Base-by-base conservation (phyloP, 2,113 vertebrate genomes). In the Percopsis transmontana region DNA sequence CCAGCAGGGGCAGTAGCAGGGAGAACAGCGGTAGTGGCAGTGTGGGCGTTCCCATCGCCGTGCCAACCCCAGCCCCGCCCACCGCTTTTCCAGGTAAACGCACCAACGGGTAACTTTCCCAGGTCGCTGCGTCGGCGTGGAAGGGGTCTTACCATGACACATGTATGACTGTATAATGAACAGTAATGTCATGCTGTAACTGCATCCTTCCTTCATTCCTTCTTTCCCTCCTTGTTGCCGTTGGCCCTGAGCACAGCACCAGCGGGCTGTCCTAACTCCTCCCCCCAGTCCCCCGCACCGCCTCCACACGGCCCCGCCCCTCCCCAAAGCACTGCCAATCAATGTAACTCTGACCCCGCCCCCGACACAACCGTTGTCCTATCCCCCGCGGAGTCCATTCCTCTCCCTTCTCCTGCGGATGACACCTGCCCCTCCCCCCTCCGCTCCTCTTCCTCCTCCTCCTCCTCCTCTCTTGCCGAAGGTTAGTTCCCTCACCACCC, bases 21-120 rank as follows among this genome's bases (percentile, higher is more conserved):
- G 97, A 98, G 87, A 99, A 97, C 91, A 97, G 96, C 8, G 96
- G 96, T 59, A 97, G 96, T 45, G 95, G 97, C 70, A 94, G 95
- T 23, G 95, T 97, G 8, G 96, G 95, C 2, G 87, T 98, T 66
- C 95, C 96, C 54, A 96, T 99, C 11, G 96, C 96, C 2, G 97
- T 97, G 12, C 95, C 96, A 0, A 97, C 96, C 65, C 96, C 96
- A 0, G 97, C 96, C 76, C 96, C 96, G 39, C 96, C 97, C 70
- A 94, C 94, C 74, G 93, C 94, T 66, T 97, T 95, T 75, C 96
- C 96, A 92, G 95, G 96, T 98, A 92, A 92, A 33, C 27, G 8
- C 5, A 33, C 27, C 8, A 33, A 33, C 27, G 5, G 1, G 27
- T 33, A 33, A 33, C 27, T 6, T 33, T 33, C 27, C 27, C 27